A percentile compares a stretch with the other conserved stretches of the same genome.
These are phyloP conservation scores for Hylaeus volcanicus DNA, from an alignment of 1,140 invertebrate species.

Conservation along the genomic window DNA sequence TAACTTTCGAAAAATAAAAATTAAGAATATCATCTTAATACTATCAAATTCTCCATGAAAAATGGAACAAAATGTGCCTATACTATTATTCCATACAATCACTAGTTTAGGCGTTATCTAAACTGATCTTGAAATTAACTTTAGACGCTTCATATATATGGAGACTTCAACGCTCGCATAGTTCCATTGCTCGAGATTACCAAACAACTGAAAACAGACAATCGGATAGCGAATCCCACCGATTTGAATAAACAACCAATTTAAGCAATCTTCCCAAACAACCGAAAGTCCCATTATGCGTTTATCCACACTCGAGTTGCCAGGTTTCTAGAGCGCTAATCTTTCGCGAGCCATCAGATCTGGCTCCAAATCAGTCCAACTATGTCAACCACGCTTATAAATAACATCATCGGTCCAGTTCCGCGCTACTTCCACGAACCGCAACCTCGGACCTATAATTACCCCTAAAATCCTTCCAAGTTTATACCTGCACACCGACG, in stretches of 20 bases:
- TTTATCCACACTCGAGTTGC: neutral
- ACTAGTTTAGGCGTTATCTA: too few relatives aligned
- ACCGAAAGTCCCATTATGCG: neutral
- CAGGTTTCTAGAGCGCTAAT: conserved; percentile 4
- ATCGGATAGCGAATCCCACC: neutral
- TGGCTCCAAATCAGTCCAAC: neutral
- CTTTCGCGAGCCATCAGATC: neutral
- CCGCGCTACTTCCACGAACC: neutral
- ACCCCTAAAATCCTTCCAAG: neutral
- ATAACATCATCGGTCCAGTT: neutral
- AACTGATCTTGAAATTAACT: too few relatives aligned
- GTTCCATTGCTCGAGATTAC: neutral
- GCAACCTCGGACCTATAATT: neutral
- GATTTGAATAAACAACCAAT: neutral
- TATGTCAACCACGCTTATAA: neutral
- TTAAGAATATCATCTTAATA: too few relatives aligned
- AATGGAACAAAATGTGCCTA: too few relatives aligned
- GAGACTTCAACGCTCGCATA: conserved; percentile 1
- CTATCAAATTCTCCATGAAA: too few relatives aligned
- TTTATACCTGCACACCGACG: neutral
- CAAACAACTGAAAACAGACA: too few relatives aligned
- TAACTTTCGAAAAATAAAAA: too few relatives aligned
- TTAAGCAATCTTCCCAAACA: neutral
- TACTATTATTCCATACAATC: too few relatives aligned
- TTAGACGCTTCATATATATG: too few relatives aligned